A percentile compares a stretch with the other conserved stretches of the same genome.
Conservation (phyloP, 2,888 invertebrate genomes). For the Torymus auratus region DNA sequence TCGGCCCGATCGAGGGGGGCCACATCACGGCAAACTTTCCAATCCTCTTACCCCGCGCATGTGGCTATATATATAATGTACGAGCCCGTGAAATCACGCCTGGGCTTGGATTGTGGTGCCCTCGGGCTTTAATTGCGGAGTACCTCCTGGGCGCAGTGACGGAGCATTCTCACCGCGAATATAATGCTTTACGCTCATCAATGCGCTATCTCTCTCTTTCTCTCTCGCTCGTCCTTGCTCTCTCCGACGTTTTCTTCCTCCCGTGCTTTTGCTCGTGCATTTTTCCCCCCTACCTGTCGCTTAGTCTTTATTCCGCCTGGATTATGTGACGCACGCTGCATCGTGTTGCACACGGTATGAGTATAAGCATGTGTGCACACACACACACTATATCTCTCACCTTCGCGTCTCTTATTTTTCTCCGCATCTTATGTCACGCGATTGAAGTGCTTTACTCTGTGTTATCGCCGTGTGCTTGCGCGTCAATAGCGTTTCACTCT, state of each 20-base stretch:
- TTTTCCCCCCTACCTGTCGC: neutral
- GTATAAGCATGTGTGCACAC: neutral
- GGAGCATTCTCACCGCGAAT: slow-evolving; percentile 45
- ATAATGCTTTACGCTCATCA: slow-evolving; percentile 50
- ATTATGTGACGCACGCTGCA: slow-evolving; percentile 29
- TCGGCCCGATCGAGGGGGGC: neutral
- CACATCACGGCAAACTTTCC: slow-evolving; percentile 19
- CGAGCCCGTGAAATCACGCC: slow-evolving; percentile 23
- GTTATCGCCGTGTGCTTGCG: too few species aligned
- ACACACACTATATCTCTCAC: slow-evolving; percentile 6
- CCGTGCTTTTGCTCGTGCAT: neutral
- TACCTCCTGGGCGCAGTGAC: slow-evolving; percentile 30
- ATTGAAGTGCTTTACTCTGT: too few species aligned
- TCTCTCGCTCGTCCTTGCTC: neutral
- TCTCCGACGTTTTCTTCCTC: neutral
- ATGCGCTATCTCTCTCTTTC: slow-evolving; percentile 27
- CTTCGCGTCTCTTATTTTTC: neutral
- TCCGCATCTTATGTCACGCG: too few species aligned
- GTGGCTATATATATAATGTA: too few species aligned
- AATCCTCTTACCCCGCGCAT: neutral
- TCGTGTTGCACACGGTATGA: slow-evolving; percentile 21
- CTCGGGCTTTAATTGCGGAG: slow-evolving; percentile 30
- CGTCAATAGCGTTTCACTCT: too few species aligned
- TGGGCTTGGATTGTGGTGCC: slow-evolving; percentile 17
- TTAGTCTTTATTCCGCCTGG: slow-evolving; percentile 31